A percentile compares a stretch with the other conserved stretches of the same genome.
phyloP scores from a whole-genome alignment of 2,888 invertebrate genomes.

The Drosophila kanekoi region DNA sequence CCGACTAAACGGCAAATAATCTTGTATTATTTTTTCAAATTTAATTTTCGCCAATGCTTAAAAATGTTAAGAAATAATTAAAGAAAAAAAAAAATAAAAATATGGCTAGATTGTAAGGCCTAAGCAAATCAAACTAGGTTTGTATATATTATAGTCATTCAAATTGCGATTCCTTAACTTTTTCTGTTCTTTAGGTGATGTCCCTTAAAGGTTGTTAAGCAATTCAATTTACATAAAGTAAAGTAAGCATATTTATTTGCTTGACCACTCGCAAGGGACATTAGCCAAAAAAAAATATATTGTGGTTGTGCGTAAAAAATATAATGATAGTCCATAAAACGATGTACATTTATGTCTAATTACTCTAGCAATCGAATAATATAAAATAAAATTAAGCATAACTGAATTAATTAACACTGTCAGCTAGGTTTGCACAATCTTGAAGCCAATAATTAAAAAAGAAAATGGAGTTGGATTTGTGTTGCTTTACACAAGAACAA shows the following conservation, averaged over 20 bases:
- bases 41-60: neutral
- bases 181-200: neutral
- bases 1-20: slow-evolving; percentile 2
- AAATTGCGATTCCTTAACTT: neutral
- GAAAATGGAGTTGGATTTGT: slow-evolving; percentile 1
- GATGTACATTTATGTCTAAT: slow-evolving; percentile 44
- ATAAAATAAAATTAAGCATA: slow-evolving; percentile 9
- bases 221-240: no score
- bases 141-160: slow-evolving; percentile 3
- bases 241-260: slow-evolving; percentile 1
- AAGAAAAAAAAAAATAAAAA: neutral
- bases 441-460: slow-evolving; percentile 3
- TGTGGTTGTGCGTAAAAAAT: slow-evolving; percentile 64
- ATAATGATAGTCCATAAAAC: slow-evolving; percentile 36
- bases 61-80: neutral
- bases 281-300: slow-evolving; percentile 9
- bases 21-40: neutral
- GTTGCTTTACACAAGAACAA: slow-evolving; percentile 4
- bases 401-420: slow-evolving; percentile 4
- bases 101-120: neutral
- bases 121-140: neutral
- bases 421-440: slow-evolving; percentile 11
- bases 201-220: slow-evolving; percentile 14
- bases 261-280: neutral
- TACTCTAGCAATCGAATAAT: slow-evolving; percentile 28